Evolutionary conservation across 2,113 vertebrate genomes (phyloP), one percentile per base, ranked within the genome.

Genomic region (Alces alces): DNA sequence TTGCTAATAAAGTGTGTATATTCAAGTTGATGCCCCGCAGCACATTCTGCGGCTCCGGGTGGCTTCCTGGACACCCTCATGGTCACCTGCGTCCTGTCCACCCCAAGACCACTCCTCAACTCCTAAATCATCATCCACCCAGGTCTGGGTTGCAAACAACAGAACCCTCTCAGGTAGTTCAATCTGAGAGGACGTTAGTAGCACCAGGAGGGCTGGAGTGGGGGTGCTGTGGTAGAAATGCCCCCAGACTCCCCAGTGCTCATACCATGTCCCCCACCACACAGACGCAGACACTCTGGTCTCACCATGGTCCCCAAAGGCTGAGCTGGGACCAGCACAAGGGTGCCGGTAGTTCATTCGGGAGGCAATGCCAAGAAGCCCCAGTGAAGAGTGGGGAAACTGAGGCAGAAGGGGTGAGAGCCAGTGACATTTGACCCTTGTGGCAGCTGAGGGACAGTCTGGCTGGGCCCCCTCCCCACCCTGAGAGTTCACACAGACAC

Each of bases 61-160:
- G 36, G 13, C 55, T 60, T 84, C 30, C 8, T 54, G 79, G 84
- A 73, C 11, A 3, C 64, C 12, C 33, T 84, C 45, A 7, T 50
- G 12, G 25, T 89, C 45, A 33, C 17, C 27, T 0, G 0, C 6
- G 19, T 47, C 11, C 47, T 4, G 1, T n/a, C n/a, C 27, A 73
- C 79, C 39, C 36, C 47, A 13, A 58, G 47, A 19, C 17, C 66
- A 21, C n/a, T 2, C 17, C 76, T 12, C 2, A 16, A 50, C 9
- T 13, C 45, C 39, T 73, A 11, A 43, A 30, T 87, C 64, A n/a
- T 36, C 12, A 14, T 50, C 43, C 33, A 11, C 39, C 28, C 61
- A 10, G 82, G 79, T 21, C 27, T 58, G 66, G 8, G 43, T 8
- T 66, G 47, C 39, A n/a, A 16, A 87, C 28, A 39, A 15, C 80